Base-by-base conservation (phyloP, 2,113 vertebrate species). In the Chaetodon trifascialis region DNA sequence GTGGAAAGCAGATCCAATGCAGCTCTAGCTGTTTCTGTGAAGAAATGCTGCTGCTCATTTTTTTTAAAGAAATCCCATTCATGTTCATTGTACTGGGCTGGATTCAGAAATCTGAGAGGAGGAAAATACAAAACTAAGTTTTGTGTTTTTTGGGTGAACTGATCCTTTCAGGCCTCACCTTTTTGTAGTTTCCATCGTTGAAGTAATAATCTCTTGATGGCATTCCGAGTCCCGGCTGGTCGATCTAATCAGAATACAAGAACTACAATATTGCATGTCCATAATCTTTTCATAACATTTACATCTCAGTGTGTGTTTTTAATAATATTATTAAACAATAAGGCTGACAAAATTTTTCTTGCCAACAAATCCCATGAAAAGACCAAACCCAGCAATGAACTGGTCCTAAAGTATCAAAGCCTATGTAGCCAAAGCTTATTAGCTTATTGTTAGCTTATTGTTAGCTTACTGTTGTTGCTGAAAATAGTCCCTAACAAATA, bases 131-230 rank as follows among this genome's bases (percentile, higher is more conserved):
- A 62, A 64, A 12, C 4, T 10, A n/a, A n/a, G n/a, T n/a, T n/a
- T n/a, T n/a, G n/a, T n/a, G 42, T 58, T 49, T 23, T 76, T 73
- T 73, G 8, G 7, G 21, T 49, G 54, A 76, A 62, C 21, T 6
- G 19, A 52, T 65, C 30, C 30, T 30, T 30, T 30, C 30, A 30
- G 30, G 30, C 16, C 19, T 90, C 34, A 98, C 98, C 94, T 92
- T 97, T 89, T 95, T 95, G 88, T 96, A 97, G 92, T 92, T 96
- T 73, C 96, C 96, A 87, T 96, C 94, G 0, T 96, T 97, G 59
- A 98, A 97, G 83, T 99, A 99, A 92, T 98, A 97, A 76, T 99
- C 97, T 82, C 97, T 95, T 59, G 97, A 97, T 2, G 97, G 98
- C 97, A 99, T 99, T 81, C 98, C 98, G 74, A 99, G 87, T 36